Evolutionary conservation across 2,888 invertebrate species (phyloP).

Genomic region (Dastarcus helophoroides): DNA sequence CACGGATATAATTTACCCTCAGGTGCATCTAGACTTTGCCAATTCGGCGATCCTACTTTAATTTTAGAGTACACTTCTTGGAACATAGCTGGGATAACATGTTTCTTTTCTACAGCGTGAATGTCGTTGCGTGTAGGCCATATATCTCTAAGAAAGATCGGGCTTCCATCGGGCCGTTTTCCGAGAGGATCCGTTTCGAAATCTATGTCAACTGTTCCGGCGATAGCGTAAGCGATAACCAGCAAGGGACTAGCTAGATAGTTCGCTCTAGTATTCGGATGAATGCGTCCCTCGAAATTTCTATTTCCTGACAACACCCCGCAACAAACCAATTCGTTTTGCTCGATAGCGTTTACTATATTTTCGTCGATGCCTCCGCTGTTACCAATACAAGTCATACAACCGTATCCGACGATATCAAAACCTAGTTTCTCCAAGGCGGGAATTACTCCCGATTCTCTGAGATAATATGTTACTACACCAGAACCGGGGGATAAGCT

Average conservation of each 20-base stretch:
- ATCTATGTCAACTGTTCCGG: slow-evolving; percentile 90
- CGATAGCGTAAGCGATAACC: slow-evolving; percentile 95
- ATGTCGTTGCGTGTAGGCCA: slow-evolving; percentile 92
- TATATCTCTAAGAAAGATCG: slow-evolving; percentile 82
- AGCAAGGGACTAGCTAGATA: slow-evolving; percentile 95
- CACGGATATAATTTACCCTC: slow-evolving; percentile 81
- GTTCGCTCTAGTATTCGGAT: slow-evolving; percentile 93
- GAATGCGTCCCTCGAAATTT: slow-evolving; percentile 97
- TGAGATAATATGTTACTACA: slow-evolving; percentile 36
- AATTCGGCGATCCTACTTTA: slow-evolving; percentile 49
- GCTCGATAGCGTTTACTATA: slow-evolving; percentile 85
- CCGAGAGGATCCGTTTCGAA: slow-evolving; percentile 79
- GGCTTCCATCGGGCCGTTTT: slow-evolving; percentile 52
- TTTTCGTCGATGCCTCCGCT: slow-evolving; percentile 89
- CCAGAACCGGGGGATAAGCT: slow-evolving; percentile 76
- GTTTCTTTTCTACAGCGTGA: slow-evolving; percentile 73
- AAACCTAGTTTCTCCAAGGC: slow-evolving; percentile 81
- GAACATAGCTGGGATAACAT: slow-evolving; percentile 95
- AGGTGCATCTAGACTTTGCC: slow-evolving; percentile 75
- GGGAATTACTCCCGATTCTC: slow-evolving; percentile 86
- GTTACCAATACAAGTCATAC: slow-evolving; percentile 99
- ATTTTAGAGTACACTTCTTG: slow-evolving; percentile 80
- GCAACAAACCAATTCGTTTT: slow-evolving; percentile 86
- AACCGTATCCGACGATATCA: slow-evolving; percentile 88
- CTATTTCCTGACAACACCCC: slow-evolving; percentile 95